A percentile compares a stretch with the other conserved stretches of the same genome.
Conservation (phyloP, 2,113 vertebrate genomes). For the Ascaphus truei region DNA sequence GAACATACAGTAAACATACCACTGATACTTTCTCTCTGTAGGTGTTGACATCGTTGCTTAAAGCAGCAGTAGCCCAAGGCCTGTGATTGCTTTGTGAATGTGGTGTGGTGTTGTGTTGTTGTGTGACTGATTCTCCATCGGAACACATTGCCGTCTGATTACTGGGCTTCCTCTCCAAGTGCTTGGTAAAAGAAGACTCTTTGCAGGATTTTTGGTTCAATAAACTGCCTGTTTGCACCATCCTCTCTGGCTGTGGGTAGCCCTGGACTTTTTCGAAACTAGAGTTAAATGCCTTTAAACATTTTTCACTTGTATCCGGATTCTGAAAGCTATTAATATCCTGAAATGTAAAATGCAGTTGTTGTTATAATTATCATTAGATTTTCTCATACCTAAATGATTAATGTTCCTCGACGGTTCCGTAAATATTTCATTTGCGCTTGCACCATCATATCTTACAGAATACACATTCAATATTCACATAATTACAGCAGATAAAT, state of each 20-base stretch:
- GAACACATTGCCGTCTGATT: not conserved
- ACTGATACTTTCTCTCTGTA: not conserved
- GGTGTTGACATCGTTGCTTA: not conserved
- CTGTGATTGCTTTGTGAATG: not conserved
- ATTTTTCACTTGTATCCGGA: not conserved
- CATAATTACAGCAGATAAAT: no score
- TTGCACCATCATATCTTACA: no score
- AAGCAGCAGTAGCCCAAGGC: not conserved
- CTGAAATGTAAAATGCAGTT: not conserved
- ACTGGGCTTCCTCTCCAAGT: not conserved
- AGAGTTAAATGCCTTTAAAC: no score
- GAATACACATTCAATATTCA: no score
- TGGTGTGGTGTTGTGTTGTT: not conserved
- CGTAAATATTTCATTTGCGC: no score
- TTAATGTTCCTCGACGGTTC: no score
- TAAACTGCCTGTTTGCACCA: not conserved
- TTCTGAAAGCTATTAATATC: not conserved
- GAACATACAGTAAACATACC: not conserved
- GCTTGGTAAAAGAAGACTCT: not conserved
- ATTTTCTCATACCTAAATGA: slow-evolving; percentile 35
- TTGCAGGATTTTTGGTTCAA: not conserved
- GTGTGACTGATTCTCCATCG: no score
- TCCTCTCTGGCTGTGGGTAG: not conserved
- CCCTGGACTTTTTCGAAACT: not conserved
- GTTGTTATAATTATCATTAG: no score